phyloP scores from a whole-genome alignment of 2,797 vertebrate species.

The Pantherophis alleghaniensis region DNA sequence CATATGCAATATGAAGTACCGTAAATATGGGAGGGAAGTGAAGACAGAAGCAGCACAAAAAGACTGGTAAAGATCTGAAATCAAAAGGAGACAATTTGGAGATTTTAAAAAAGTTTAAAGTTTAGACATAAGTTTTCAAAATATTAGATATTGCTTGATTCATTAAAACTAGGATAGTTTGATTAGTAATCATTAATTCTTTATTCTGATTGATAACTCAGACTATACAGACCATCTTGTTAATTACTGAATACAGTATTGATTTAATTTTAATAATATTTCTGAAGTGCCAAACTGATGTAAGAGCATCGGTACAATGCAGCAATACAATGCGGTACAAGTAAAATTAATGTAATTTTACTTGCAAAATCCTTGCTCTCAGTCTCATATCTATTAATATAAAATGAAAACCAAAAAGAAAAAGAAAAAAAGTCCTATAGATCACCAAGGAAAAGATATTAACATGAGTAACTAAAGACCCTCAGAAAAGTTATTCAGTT shows the following conservation, averaged over 20 bases:
- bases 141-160: background rate
- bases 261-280: background rate
- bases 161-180: background rate
- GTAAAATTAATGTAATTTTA: too few species aligned
- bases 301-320: too few species aligned
- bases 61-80: background rate
- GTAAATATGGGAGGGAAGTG: background rate
- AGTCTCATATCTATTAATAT: too few species aligned
- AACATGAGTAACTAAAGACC: too few species aligned
- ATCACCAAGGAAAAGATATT: too few species aligned
- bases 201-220: background rate
- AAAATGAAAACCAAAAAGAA: too few species aligned
- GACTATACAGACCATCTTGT: background rate
- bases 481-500: too few species aligned
- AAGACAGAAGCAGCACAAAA: background rate
- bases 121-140: background rate
- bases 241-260: background rate
- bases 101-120: background rate
- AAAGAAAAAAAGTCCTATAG: too few species aligned
- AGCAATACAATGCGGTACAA: too few species aligned
- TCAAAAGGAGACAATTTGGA: background rate
- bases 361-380: too few species aligned
- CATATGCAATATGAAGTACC: background rate
- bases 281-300: background rate
- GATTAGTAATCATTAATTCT: background rate